A percentile compares a stretch with the other conserved stretches of the same genome.
phyloP scores from a whole-genome alignment of 2,113 vertebrate species.

The Bothrops jararaca region DNA sequence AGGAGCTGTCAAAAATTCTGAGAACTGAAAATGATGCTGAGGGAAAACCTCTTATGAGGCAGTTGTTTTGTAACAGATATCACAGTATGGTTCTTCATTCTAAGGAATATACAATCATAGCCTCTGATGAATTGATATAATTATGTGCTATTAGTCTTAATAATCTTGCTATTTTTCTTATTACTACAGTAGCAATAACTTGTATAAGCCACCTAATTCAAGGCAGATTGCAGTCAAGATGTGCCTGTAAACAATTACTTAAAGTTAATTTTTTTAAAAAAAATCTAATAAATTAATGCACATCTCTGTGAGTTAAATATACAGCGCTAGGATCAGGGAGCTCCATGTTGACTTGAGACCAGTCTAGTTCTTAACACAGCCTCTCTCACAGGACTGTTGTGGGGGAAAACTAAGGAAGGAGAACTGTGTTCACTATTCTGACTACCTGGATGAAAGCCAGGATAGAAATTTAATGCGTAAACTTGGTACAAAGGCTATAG shows the following conservation, averaged over 20 bases:
- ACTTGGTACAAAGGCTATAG: not conserved
- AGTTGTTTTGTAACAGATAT: not conserved
- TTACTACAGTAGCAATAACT: not conserved
- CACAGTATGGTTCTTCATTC: not conserved
- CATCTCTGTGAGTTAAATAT: not conserved
- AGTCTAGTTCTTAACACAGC: not conserved
- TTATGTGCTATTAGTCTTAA: not conserved
- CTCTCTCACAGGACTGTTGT: not conserved
- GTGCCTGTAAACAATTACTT: not conserved
- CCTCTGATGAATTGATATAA: not conserved
- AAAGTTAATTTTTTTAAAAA: no score
- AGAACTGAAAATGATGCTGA: not conserved
- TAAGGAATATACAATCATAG: not conserved
- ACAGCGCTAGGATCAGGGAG: not conserved
- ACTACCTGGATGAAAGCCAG: not conserved
- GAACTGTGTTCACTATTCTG: not conserved
- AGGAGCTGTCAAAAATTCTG: not conserved
- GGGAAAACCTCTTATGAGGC: not conserved
- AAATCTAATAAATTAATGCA: not conserved
- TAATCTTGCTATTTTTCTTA: not conserved
- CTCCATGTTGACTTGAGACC: not conserved
- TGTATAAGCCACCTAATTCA: not conserved
- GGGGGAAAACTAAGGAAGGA: not conserved
- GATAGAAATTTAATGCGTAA: not conserved
- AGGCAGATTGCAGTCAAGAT: not conserved